phyloP scores from a whole-genome alignment of 2,888 invertebrate species.

The Mycalesis mineus region DNA sequence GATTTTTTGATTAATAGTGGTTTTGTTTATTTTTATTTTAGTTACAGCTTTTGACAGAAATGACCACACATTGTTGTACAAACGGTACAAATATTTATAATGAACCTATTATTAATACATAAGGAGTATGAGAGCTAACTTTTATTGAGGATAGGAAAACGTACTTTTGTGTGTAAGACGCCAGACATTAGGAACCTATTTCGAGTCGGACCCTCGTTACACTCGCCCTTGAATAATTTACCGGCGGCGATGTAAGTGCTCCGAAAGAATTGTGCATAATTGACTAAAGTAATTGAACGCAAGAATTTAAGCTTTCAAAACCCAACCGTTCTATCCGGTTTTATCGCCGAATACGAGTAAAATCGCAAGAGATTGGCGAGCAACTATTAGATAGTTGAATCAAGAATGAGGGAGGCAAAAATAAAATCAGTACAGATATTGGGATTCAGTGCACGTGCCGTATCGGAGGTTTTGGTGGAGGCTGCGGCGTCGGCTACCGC shows the following conservation, averaged over 20 bases:
- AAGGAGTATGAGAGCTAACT: neutral
- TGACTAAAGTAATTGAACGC: conserved; percentile 33
- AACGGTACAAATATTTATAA: too few relatives aligned
- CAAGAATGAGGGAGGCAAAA: conserved; percentile 65
- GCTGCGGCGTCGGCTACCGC: conserved; percentile 61
- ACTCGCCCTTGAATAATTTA: conserved; percentile 74
- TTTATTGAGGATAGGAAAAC: conserved; percentile 24
- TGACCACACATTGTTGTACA: too few relatives aligned
- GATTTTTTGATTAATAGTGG: too few relatives aligned
- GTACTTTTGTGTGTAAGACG: conserved; percentile 52
- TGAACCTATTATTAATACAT: neutral
- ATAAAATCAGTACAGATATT: conserved; percentile 74
- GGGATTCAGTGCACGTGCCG: conserved; percentile 69
- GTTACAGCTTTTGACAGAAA: too few relatives aligned
- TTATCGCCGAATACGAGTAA: conserved; percentile 18
- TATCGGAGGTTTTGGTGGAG: conserved; percentile 63
- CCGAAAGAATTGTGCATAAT: conserved; percentile 74
- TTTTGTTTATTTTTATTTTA: too few relatives aligned
- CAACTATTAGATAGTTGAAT: conserved; percentile 71
- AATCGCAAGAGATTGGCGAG: conserved; percentile 35
- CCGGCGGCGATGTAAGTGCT: conserved; percentile 57
- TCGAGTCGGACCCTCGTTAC: conserved; percentile 61
- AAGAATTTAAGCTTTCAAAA: conserved; percentile 15
- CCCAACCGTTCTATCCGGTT: conserved; percentile 7
- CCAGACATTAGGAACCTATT: conserved; percentile 60